Evolutionary conservation across 2,888 invertebrate species (phyloP), one percentile per base, ranked within the genome.

Genomic region (Cephus pygmeus): DNA sequence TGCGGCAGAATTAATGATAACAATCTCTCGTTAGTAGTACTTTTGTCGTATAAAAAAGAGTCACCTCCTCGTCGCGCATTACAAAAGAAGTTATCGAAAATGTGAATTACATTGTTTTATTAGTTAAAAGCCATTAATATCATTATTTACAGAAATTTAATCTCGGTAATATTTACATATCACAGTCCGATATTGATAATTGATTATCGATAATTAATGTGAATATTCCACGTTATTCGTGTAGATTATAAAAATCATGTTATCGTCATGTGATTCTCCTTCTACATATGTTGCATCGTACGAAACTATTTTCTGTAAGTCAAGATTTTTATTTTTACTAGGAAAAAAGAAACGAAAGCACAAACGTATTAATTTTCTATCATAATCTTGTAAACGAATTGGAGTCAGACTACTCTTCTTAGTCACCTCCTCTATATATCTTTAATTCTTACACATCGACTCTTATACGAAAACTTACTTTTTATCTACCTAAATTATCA

Each of bases 291-390:
- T 71, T 56, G 36, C 56, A 69, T 56, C 73, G 76, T 56, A 71
- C 74, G 35, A 34, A 69, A 76, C 76, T 73, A 69, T 75, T 33
- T 33, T 35, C 23, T 71, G 40, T 69, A 34, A 34, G 30, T 34
- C 31, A 36, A 74, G 56, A 40, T 34, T 78, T 76, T 74, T 69
- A 71, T 73, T 75, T 69, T 76, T 75, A 69, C 12, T 40, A 30
- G 23, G 34, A 68, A 68, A 36, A 36, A 74, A 69, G n/a, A 77
- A 79, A n/a, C 34, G 30, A 73, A 69, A 76, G 73, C 75, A 77
- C 34, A 79, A 80, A 76, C 56, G 69, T 40, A 79, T 75, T 68
- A 69, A 68, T 75, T 69, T 79, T 75, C 36, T 80, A 75, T 76
- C 56, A 73, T 69, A 69, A 76, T 73, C 69, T 35, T 34, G 73